These are phyloP conservation scores for Limnephilus auricula DNA, from an alignment of 2,888 invertebrate genomes.

Conservation along the genomic window DNA sequence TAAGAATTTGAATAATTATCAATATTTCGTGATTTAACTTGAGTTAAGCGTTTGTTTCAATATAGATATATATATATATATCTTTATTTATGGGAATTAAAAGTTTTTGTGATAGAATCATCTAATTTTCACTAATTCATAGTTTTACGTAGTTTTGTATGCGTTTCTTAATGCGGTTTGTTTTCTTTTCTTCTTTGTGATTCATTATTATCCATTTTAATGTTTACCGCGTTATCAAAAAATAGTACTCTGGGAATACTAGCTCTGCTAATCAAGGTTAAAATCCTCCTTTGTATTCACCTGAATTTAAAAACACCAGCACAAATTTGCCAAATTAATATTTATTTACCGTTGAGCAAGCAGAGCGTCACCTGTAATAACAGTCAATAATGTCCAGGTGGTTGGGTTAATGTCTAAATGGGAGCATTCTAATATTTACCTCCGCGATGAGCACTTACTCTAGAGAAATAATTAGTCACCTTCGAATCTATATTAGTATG, in stretches of 20 bases:
- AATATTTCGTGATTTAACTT: not conserved
- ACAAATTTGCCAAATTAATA: slow-evolving; percentile 22
- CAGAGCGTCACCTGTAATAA: slow-evolving; percentile 15
- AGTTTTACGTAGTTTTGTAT: not conserved
- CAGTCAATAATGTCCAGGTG: slow-evolving; percentile 38
- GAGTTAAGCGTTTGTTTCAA: not conserved
- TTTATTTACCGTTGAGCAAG: slow-evolving; percentile 22
- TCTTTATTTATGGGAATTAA: not conserved
- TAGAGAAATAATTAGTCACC: slow-evolving; percentile 25
- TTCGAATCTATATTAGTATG: not conserved
- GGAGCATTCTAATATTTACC: slow-evolving; percentile 27
- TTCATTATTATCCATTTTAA: not conserved
- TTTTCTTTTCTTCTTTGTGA: not conserved
- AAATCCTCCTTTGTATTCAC: not conserved
- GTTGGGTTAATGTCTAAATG: slow-evolving; percentile 12
- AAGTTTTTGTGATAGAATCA: not conserved
- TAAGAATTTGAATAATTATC: no score
- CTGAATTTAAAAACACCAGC: slow-evolving; percentile 38
- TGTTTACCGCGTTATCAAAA: not conserved
- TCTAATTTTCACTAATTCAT: not conserved
- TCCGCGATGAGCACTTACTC: slow-evolving; percentile 16
- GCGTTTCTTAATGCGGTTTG: not conserved
- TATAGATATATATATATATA: no score
- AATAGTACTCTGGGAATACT: not conserved
- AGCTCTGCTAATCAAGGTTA: slow-evolving; percentile 23